Evolutionary conservation across 1,140 invertebrate genomes (phyloP).

Genomic region (Elymnias hypermnestra): DNA sequence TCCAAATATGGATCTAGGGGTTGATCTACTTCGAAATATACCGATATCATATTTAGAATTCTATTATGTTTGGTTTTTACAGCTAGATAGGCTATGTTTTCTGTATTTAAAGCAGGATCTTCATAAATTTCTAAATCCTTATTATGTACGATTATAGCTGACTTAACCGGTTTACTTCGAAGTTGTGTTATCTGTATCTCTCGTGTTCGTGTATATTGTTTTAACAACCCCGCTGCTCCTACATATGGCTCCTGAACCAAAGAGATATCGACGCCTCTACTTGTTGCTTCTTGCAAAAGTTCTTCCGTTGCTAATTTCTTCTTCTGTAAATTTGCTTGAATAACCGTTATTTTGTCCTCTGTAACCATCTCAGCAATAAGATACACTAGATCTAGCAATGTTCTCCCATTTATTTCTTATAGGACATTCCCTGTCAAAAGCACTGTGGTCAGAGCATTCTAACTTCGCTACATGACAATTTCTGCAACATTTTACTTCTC

Average conservation of each 20-base stretch:
- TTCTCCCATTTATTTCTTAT: conserved; percentile 15
- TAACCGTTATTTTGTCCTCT: background rate
- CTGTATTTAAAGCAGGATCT: conserved; percentile 20
- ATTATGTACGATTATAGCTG: conserved; percentile 13
- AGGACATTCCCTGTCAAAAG: conserved; percentile 11
- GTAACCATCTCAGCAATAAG: conserved; percentile 1
- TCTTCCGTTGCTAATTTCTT: conserved; percentile 20
- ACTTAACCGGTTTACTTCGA: conserved; percentile 23
- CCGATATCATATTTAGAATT: too few relatives aligned
- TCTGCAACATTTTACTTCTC: background rate
- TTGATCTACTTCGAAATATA: conserved; percentile 28
- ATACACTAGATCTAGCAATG: conserved; percentile 9
- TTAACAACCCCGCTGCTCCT: conserved; percentile 9
- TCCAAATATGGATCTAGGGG: conserved; percentile 1
- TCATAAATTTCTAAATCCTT: conserved; percentile 23
- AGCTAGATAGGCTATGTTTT: background rate
- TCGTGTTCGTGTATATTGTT: conserved; percentile 9
- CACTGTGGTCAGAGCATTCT: background rate
- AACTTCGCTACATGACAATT: conserved; percentile 1
- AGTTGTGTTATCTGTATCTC: background rate
- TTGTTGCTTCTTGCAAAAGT: conserved; percentile 9
- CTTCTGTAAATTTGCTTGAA: conserved; percentile 22
- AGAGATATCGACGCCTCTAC: conserved; percentile 1
- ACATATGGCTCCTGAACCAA: conserved; percentile 19
- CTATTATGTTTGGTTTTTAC: too few relatives aligned